phyloP scores from a whole-genome alignment of 1,140 invertebrate species.

The Brachionus koreanus region DNA sequence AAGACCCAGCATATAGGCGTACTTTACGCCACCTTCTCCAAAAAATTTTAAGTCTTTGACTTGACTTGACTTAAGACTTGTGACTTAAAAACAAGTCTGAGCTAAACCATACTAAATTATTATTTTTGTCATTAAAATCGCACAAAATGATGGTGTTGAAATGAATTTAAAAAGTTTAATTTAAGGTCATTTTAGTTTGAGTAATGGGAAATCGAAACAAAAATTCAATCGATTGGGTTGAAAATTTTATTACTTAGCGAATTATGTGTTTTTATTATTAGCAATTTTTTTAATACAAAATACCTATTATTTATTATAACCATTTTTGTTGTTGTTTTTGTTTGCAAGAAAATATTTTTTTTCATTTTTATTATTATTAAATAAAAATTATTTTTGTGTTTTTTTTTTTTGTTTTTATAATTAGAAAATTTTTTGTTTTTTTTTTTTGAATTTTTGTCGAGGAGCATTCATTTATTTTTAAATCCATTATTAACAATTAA shows the following conservation, averaged over 20 bases:
- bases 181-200: too few species aligned
- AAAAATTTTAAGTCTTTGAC: too few species aligned
- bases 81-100: too few species aligned
- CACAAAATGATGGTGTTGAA: too few species aligned
- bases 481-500: slow-evolving; percentile 15
- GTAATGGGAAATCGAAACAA: background rate
- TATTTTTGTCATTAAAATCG: too few species aligned
- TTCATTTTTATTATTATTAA: background rate
- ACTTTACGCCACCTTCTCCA: too few species aligned
- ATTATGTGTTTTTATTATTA: background rate
- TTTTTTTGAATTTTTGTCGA: background rate
- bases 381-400: background rate
- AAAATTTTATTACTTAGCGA: background rate
- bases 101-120: too few species aligned
- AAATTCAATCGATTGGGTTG: background rate
- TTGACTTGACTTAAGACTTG: too few species aligned
- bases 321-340: background rate
- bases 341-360: background rate
- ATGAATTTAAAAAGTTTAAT: too few species aligned
- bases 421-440: background rate
- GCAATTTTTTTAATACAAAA: background rate
- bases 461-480: background rate
- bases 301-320: background rate
- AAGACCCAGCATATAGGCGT: too few species aligned
- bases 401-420: background rate